phyloP scores from a whole-genome alignment of 2,113 vertebrate genomes.

The Plestiodon gilberti region DNA sequence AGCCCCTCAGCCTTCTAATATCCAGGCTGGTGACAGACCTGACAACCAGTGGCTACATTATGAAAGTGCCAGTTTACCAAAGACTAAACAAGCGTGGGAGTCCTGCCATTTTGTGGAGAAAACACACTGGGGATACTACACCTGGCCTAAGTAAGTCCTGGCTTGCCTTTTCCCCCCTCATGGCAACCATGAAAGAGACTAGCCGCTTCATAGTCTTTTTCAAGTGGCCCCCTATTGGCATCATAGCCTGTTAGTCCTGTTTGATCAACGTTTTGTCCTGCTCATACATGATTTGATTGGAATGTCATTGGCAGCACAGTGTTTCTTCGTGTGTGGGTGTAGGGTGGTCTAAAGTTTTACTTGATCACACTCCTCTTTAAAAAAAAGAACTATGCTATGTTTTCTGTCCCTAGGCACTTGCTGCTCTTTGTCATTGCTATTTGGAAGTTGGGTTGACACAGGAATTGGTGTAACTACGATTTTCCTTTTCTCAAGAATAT shows the following conservation, averaged over 20 bases:
- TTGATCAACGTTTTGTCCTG: not conserved
- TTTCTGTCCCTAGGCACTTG: not conserved
- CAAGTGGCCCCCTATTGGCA: no score
- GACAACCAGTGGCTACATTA: slow-evolving; percentile 97
- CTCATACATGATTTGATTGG: not conserved
- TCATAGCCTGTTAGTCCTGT: no score
- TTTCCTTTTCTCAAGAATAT: slow-evolving; percentile 14
- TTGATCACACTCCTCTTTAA: not conserved
- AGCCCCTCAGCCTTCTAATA: slow-evolving; percentile 63
- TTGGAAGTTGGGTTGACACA: not conserved
- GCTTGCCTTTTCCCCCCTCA: not conserved
- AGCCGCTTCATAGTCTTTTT: not conserved
- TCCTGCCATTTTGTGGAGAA: slow-evolving; percentile 91
- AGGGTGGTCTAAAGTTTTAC: no score
- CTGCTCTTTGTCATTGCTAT: not conserved
- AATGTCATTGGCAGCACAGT: not conserved
- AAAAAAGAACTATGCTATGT: not conserved
- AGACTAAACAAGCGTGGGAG: slow-evolving; percentile 88
- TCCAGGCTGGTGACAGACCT: slow-evolving; percentile 86
- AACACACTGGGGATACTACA: slow-evolving; percentile 97
- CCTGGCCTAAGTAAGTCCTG: slow-evolving; percentile 88
- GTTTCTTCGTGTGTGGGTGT: no score
- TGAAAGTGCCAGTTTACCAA: slow-evolving; percentile 85
- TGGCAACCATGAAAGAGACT: not conserved
- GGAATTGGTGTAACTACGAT: not conserved